Evolutionary conservation across 2,888 invertebrate species (phyloP).

Genomic region (Halictus ligatus): DNA sequence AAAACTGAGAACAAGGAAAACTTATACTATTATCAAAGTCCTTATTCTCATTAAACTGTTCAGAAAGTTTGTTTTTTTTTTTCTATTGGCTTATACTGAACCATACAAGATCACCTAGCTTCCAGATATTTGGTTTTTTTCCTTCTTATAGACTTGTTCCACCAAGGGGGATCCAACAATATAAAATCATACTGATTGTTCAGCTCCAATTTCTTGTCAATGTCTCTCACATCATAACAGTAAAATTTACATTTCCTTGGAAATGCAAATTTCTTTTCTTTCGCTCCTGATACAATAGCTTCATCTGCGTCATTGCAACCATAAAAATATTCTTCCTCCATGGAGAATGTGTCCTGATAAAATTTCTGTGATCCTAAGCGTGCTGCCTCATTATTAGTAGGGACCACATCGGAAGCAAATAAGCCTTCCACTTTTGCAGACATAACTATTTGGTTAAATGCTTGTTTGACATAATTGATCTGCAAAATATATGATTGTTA

Average conservation of each 20-base stretch:
- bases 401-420: conserved; percentile 64
- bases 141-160: conserved; percentile 96
- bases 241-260: conserved; percentile 89
- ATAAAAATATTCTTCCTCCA: conserved; percentile 79
- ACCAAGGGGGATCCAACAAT: conserved; percentile 98
- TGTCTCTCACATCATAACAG: conserved; percentile 88
- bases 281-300: conserved; percentile 85
- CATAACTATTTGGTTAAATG: conserved; percentile 71
- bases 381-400: conserved; percentile 82
- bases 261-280: conserved; percentile 87
- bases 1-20: conserved; percentile 63
- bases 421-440: conserved; percentile 70
- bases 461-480: conserved; percentile 77
- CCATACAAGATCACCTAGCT: conserved; percentile 85
- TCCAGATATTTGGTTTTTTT: conserved; percentile 87
- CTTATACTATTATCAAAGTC: conserved; percentile 64
- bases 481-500: conserved; percentile 70
- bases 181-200: conserved; percentile 90
- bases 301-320: conserved; percentile 87
- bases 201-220: conserved; percentile 85
- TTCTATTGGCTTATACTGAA: conserved; percentile 55
- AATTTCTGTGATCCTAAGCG: conserved; percentile 81
- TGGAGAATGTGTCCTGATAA: conserved; percentile 81
- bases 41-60: conserved; percentile 62
- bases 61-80: conserved; percentile 56